Evolutionary conservation across 2,888 invertebrate species (phyloP), one percentile per base, ranked within the genome.

Genomic region (Campaea margaritaria): DNA sequence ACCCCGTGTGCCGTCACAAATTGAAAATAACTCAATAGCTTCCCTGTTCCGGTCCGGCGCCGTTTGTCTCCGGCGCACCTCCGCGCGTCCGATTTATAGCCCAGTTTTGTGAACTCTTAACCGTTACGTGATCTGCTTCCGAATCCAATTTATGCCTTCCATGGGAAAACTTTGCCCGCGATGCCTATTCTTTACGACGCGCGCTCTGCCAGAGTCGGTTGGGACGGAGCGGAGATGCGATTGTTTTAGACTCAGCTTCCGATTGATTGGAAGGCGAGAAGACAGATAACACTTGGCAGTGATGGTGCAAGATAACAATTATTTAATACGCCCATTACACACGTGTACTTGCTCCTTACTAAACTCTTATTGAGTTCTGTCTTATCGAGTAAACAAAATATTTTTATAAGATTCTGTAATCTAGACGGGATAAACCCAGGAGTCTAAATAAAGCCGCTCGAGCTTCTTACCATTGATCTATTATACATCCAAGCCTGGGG

Each of bases 31-130:
- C 75, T 76, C 72, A 65, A 68, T 56, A 62, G 68, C 65, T 68
- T 70, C 67, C 60, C 69, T 72, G 73, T 74, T 67, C 79, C 69
- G 71, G 79, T 76, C 79, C 81, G 84, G 84, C 87, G 86, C 87
- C 89, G 89, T 92, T 91, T 91, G 91, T 92, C 92, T 91, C 91
- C 84, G 75, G 89, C 88, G 89, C 91, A 91, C 92, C 91, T 91
- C 86, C 81, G 85, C 88, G 89, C 88, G 86, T 89, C 90, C 90
- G 89, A 92, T 92, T 91, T 91, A 92, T 90, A 82, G 91, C 89
- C 87, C 91, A 91, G 89, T 92, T 91, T 91, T 91, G 91, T 89
- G 91, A 92, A 91, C 92, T 91, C 90, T 89, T 89, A 91, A 90
- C 90, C 89, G 89, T 91, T 91, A 92, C 92, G 91, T 92, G 91